These are phyloP conservation scores for Toxonevra muliebris DNA, from an alignment of 2,888 invertebrate genomes.

Conservation along the genomic window DNA sequence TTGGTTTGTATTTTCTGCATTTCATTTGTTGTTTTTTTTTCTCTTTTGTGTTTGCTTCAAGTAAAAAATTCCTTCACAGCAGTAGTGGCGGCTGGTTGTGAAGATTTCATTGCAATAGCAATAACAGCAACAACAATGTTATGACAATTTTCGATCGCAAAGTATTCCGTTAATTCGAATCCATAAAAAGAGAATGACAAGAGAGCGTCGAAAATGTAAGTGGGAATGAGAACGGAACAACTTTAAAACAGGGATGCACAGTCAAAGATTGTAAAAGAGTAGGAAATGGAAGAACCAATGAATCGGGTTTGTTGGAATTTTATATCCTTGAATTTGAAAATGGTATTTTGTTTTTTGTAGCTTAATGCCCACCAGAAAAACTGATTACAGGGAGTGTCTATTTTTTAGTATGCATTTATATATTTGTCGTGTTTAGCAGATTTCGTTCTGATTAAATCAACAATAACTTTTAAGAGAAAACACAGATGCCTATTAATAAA, in stretches of 20 bases:
- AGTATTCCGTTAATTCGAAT: constrained; percentile 32
- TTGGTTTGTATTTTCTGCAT: neutral
- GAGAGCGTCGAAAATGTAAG: neutral
- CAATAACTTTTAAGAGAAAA: no score
- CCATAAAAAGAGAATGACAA: neutral
- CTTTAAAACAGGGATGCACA: neutral
- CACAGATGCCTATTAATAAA: neutral
- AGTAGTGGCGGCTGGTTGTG: constrained; percentile 12
- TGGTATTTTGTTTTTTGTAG: no score
- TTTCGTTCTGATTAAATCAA: no score
- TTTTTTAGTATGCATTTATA: no score
- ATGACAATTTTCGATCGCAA: neutral
- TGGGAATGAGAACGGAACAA: neutral
- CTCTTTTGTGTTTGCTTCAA: constrained; percentile 1
- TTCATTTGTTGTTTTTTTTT: constrained; percentile 6
- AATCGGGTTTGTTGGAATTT: no score
- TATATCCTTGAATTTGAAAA: no score
- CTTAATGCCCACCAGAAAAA: no score
- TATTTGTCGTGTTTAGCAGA: no score
- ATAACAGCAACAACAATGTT: constrained; percentile 3
- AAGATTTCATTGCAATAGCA: neutral
- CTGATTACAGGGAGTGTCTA: no score
- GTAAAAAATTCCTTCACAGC: neutral
- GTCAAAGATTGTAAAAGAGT: neutral
- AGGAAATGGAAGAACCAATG: neutral